Evolutionary conservation across 2,113 vertebrate genomes (phyloP).

Genomic region (Silurus meridionalis): DNA sequence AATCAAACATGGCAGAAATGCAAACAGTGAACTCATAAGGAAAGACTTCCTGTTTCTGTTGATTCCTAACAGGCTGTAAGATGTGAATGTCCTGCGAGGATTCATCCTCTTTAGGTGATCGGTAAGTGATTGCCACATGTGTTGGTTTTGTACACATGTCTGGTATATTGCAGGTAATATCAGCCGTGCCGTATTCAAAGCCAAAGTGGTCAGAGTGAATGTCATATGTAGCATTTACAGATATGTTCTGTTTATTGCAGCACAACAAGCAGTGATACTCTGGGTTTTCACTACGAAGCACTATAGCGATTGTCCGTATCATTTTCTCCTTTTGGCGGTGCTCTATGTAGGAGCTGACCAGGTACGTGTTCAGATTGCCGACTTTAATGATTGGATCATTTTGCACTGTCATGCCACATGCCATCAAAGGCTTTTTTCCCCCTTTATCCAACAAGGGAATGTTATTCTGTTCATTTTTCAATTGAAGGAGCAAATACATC

Average conservation of each 20-base stretch:
- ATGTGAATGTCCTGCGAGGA: not conserved
- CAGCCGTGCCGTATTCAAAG: conserved; percentile 63
- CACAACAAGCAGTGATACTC: conserved; percentile 49
- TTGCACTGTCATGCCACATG: not conserved
- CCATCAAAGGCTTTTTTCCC: not conserved
- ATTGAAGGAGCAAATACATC: not conserved
- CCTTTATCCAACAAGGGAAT: not conserved
- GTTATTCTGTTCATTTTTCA: not conserved
- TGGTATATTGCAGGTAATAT: conserved; percentile 52
- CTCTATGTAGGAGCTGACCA: conserved; percentile 42
- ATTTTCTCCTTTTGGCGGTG: not conserved
- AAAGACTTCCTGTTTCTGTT: conserved; percentile 48
- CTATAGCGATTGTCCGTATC: conserved; percentile 48
- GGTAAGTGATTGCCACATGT: conserved; percentile 47
- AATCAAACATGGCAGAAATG: conserved; percentile 75
- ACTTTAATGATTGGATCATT: conserved; percentile 33
- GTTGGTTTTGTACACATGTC: conserved; percentile 6
- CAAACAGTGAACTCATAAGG: conserved; percentile 71
- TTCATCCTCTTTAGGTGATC: too few relatives aligned
- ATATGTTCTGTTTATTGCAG: conserved; percentile 28
- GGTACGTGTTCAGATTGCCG: not conserved
- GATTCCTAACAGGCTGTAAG: conserved; percentile 64
- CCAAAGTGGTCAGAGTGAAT: conserved; percentile 67
- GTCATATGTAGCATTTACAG: not conserved
- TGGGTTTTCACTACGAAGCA: conserved; percentile 20